Evolutionary conservation across 2,888 invertebrate species (phyloP), one percentile per base, ranked within the genome.

Genomic region (Matsumyia berberina): DNA sequence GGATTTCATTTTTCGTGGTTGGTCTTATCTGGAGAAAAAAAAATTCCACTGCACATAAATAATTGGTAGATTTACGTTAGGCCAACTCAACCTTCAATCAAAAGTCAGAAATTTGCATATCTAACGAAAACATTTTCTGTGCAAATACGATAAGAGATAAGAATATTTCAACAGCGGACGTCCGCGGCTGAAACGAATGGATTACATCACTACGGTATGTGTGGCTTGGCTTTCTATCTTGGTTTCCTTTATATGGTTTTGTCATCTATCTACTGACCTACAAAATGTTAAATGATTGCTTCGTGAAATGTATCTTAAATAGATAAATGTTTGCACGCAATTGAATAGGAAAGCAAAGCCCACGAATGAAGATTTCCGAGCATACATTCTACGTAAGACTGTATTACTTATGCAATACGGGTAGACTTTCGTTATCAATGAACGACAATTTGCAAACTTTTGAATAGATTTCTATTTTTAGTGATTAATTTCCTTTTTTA

Each of bases 91-190:
- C 57, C 67, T 49, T 62, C 37, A 37, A 70, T 37, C 15, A 62
- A 31, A 15, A n/a, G n/a, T n/a, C n/a, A 11, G 29, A 29, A 55
- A 55, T 67, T 60, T 46, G 37, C 72, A 72, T 74, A 64, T 44
- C 64, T 55, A n/a, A 64, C 11, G 6, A 67, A 11, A 35, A 42
- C 1, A 5, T 42, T 46, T 37, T 24, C n/a, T 58, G 29, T 39
- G 33, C 31, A 44, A 49, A 39, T 29, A 58, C 9, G 39, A 57
- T 53, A 42, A 62, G 49, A 39, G 73, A 73, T 79, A 70, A 78
- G 37, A 77, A 76, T 46, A 33, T 53, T 66, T 76, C 15, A 57
- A 29, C 29, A 55, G 37, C 57, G 49, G 39, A 67, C 24, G 31
- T 60, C 51, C 39, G 60, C 15, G 46, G 12, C 44, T 66, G 37